Evolutionary conservation across 35 echinoderm and acorn worm species (phyloP).

Genomic region (Apostichopus californicus): DNA sequence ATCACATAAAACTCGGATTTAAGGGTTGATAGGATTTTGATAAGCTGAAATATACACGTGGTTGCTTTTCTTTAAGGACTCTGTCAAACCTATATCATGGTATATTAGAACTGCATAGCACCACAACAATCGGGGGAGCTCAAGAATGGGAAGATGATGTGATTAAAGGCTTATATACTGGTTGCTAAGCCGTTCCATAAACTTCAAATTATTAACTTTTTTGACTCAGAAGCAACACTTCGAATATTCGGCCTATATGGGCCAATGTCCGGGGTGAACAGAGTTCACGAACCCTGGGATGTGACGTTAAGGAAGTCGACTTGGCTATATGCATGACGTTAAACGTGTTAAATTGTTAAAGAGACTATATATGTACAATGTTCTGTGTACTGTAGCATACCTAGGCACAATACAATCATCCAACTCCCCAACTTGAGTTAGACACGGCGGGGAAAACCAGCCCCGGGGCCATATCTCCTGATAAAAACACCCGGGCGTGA

Average conservation of each 20-base stretch:
- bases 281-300: slow-evolving; percentile 33
- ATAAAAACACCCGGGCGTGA: slow-evolving; percentile 34
- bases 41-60: slow-evolving; percentile 53
- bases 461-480: slow-evolving; percentile 40
- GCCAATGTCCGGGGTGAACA: slow-evolving; percentile 48
- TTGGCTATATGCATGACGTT: not conserved
- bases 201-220: slow-evolving; percentile 55
- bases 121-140: slow-evolving; percentile 39
- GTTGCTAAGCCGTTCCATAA: slow-evolving; percentile 53
- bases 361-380: not conserved
- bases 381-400: slow-evolving; percentile 17
- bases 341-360: slow-evolving; percentile 35
- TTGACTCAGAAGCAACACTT: slow-evolving; percentile 26
- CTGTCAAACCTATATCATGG: not conserved
- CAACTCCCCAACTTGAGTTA: slow-evolving; percentile 12
- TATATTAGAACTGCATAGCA: not conserved
- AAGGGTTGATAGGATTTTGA: slow-evolving; percentile 36
- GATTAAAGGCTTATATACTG: slow-evolving; percentile 40
- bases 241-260: slow-evolving; percentile 21
- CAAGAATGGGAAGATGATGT: not conserved
- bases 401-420: slow-evolving; percentile 17
- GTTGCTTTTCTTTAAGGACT: slow-evolving; percentile 16
- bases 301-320: slow-evolving; percentile 17
- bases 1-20: slow-evolving; percentile 45
- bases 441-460: slow-evolving; percentile 33